Percentiles rank a stretch among this genome's conserved stretches.
These are phyloP conservation scores for Pionites leucogaster DNA, from an alignment of 2,113 vertebrate genomes.

Conservation along the genomic window DNA sequence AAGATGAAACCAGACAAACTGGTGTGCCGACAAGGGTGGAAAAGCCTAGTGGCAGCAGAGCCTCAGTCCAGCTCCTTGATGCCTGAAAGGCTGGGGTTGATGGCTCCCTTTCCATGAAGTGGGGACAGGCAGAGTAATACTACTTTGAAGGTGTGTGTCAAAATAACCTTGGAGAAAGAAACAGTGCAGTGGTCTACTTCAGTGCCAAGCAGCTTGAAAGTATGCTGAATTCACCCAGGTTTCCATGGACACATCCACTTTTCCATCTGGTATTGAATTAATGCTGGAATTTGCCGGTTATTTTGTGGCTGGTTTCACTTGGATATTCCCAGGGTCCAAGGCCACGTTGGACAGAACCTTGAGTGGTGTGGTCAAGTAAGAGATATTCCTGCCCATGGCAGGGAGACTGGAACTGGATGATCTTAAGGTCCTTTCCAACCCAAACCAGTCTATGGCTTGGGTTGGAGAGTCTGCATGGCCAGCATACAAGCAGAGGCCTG, in stretches of 20 bases:
- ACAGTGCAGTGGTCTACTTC: background rate
- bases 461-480: background rate
- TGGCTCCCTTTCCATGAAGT: background rate
- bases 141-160: background rate
- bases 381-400: background rate
- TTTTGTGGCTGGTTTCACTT: background rate
- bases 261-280: conserved; percentile 4
- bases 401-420: background rate
- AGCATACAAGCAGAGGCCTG: rapidly evolving
- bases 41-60: background rate
- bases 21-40: rapidly evolving
- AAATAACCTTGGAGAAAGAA: background rate
- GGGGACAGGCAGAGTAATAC: background rate
- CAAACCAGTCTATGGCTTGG: background rate
- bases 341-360: background rate
- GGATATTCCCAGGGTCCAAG: background rate
- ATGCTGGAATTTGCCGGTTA: background rate
- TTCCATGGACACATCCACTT: conserved; percentile 20
- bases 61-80: background rate
- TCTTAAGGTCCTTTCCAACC: background rate
- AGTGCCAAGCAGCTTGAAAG: background rate
- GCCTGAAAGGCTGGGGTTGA: background rate
- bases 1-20: background rate
- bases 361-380: background rate
- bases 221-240: background rate